These are phyloP conservation scores for Hydrozoanthus gracilis DNA, from an alignment of 92 coral and sea anemone genomes.

Conservation along the genomic window DNA sequence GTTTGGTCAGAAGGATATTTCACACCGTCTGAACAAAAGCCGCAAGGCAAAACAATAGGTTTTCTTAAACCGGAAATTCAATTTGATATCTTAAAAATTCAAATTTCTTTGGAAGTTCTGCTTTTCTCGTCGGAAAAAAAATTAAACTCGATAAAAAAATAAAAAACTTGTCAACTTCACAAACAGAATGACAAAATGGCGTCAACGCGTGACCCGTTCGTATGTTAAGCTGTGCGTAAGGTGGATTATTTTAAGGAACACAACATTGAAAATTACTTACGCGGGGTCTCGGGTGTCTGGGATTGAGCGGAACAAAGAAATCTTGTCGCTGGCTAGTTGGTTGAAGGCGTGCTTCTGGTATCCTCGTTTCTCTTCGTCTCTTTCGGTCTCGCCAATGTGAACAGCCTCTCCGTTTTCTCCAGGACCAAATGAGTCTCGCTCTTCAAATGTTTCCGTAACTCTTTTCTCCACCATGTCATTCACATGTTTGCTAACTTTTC, in stretches of 20 bases:
- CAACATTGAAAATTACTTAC: slow-evolving; percentile 57
- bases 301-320: slow-evolving; percentile 80
- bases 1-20: too few relatives aligned
- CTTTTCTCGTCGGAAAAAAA: too few relatives aligned
- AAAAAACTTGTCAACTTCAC: too few relatives aligned
- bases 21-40: too few relatives aligned
- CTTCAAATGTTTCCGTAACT: slow-evolving; percentile 22
- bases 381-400: slow-evolving; percentile 57
- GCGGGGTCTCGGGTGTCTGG: slow-evolving; percentile 83
- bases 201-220: too few relatives aligned
- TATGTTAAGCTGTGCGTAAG: not conserved
- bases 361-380: slow-evolving; percentile 74
- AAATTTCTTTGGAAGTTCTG: too few relatives aligned
- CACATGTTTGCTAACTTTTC: not conserved
- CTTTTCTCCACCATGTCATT: not conserved
- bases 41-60: too few relatives aligned
- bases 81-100: too few relatives aligned
- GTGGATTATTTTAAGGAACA: not conserved
- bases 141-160: too few relatives aligned
- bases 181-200: too few relatives aligned
- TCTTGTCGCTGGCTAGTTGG: slow-evolving; percentile 82
- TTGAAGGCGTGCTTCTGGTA: slow-evolving; percentile 82
- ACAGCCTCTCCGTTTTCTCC: slow-evolving; percentile 90
- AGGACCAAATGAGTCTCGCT: slow-evolving; percentile 78
- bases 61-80: too few relatives aligned